Conservation (phyloP, 2,888 invertebrate species). For the Erebia ligea region DNA sequence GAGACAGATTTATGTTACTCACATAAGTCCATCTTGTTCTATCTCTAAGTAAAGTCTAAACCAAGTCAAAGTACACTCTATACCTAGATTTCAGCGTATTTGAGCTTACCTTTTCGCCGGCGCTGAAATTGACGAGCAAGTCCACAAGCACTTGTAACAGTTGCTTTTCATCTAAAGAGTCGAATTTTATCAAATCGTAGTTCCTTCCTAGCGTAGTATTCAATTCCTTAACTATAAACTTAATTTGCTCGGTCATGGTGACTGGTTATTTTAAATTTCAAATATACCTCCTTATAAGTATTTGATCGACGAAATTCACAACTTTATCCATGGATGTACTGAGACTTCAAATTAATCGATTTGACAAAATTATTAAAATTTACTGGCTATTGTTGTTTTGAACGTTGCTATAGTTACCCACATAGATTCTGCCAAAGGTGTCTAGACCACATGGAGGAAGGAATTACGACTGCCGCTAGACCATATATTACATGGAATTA, state of each 20-base stretch:
- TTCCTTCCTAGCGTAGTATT: conserved; percentile 88
- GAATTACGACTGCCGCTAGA: no score
- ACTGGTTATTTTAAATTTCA: no score
- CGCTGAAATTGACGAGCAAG: conserved; percentile 88
- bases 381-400: not conserved
- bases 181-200: conserved; percentile 93
- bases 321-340: no score
- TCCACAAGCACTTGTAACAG: conserved; percentile 90
- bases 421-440: no score
- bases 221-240: conserved; percentile 88
- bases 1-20: no score
- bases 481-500: no score
- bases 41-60: no score
- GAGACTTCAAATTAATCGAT: not conserved
- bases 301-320: not conserved
- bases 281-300: no score
- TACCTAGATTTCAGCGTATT: no score
- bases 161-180: conserved; percentile 89
- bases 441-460: no score
- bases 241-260: conserved; percentile 86
- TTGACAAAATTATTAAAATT: not conserved
- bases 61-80: no score
- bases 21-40: no score
- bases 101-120: conserved; percentile 83
- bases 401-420: conserved; percentile 13